phyloP scores from a whole-genome alignment of 2,797 vertebrate genomes.

The Galaxias olidus region DNA sequence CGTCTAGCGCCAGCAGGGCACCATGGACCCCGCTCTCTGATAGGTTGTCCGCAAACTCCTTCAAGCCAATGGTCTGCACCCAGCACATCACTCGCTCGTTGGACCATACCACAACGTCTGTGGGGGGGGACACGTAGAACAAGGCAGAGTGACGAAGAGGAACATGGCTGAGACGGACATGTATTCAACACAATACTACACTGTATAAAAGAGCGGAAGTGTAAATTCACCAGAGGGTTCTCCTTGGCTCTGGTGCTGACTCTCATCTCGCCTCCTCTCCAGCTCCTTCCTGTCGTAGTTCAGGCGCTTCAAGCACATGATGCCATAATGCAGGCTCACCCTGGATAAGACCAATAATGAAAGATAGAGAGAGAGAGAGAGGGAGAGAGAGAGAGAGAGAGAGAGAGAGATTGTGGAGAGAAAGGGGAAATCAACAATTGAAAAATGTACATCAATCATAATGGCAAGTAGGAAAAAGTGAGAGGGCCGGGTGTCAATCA shows the following conservation, averaged over 20 bases:
- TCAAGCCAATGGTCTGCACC: constrained; percentile 89
- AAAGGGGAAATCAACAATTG: too few species aligned
- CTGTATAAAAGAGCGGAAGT: not conserved
- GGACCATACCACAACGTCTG: constrained; percentile 96
- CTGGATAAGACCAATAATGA: constrained; percentile 45
- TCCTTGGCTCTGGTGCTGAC: constrained; percentile 91
- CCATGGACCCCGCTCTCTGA: constrained; percentile 91
- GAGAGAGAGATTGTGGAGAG: too few species aligned
- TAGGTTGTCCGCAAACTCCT: constrained; percentile 91
- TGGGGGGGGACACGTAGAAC: not conserved
- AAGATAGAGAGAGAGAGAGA: not conserved
- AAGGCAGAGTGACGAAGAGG: not conserved
- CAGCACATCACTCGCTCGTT: constrained; percentile 94
- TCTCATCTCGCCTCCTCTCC: constrained; percentile 81
- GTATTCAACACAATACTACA: not conserved
- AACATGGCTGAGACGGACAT: not conserved
- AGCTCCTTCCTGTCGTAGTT: constrained; percentile 85
- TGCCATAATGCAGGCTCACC: constrained; percentile 84
- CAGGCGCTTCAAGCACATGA: constrained; percentile 84
- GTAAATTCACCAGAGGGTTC: constrained; percentile 2
- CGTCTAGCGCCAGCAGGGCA: constrained; percentile 87
- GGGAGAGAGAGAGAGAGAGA: not conserved
- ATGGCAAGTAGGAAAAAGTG: too few species aligned
- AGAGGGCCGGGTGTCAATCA: too few species aligned
- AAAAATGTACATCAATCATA: too few species aligned